Evolutionary conservation across 1,140 invertebrate species (phyloP), one percentile per base, ranked within the genome.

Genomic region (Cydia amplana): DNA sequence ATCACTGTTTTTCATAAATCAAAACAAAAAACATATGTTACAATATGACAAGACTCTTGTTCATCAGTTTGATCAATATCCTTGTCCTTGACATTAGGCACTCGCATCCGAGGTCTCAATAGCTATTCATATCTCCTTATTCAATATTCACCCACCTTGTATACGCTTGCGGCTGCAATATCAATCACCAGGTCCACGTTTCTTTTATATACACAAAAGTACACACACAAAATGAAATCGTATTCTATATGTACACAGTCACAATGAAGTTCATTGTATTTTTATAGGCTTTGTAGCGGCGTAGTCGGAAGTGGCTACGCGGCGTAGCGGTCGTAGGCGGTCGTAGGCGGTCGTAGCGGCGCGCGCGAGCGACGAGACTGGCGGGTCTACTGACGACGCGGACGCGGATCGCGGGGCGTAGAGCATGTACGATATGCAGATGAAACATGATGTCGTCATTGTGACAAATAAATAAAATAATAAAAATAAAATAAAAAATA

Each of bases 61-160:
- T 28, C 55, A 70, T 74, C 49, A 51, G 79, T 83, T 86, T 90
- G 87, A 90, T 91, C 88, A 84, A 91, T 91, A 89, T 87, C 78
- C 80, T 78, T 90, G 90, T 91, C 90, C 90, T 91, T 91, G 90
- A 91, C 90, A 91, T 90, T 91, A 85, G 77, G 65, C 49, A 81
- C 67, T 85, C 78, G 77, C 76, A 83, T 82, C 79, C 73, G 79
- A 82, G 77, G 70, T 72, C 76, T 80, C 74, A 83, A 80, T 76
- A 81, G 73, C 77, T 78, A 80, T 80, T 83, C 79, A 79, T 75
- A 82, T 81, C 77, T 83, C 80, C 74, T 84, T 82, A 83, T 83
- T 83, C 73, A 87, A 87, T 84, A 82, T 85, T 78, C 83, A 90
- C 89, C 79, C 83, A 90, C 88, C 88, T 90, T 86, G n/a, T 70